Conservation (phyloP, 2,113 vertebrate genomes). For the Euleptes europaea region DNA sequence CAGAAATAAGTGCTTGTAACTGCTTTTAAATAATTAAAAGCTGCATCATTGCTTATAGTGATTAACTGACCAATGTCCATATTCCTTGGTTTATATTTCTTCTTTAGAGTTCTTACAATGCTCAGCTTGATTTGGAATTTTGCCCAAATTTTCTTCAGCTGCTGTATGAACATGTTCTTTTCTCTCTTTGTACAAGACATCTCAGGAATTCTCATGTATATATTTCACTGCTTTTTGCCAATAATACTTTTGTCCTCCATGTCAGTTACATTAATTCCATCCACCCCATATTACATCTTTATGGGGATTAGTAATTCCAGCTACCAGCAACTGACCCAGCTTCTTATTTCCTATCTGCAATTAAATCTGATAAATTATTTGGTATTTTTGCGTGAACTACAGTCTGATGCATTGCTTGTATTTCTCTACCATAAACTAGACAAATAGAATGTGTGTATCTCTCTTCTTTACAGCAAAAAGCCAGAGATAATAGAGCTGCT, state of each 20-base stretch:
- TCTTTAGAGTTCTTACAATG: conserved; percentile 25
- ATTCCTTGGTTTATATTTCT: conserved; percentile 34
- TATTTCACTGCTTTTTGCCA: background rate
- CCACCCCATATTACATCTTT: background rate
- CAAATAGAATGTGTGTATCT: conserved; percentile 9
- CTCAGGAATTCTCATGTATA: background rate
- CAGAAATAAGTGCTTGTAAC: conserved; percentile 45
- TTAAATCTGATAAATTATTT: conserved; percentile 17
- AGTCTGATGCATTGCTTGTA: background rate
- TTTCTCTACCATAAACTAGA: background rate
- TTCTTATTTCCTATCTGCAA: background rate
- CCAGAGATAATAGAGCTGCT: conserved; percentile 93
- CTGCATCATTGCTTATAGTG: conserved; percentile 40
- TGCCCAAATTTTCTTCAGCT: background rate
- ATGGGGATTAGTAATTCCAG: background rate
- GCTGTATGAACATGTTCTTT: conserved; percentile 7
- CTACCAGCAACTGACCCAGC: background rate
- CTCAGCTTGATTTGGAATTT: background rate
- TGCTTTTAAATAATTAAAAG: conserved; percentile 46
- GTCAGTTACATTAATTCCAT: background rate
- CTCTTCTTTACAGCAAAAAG: conserved; percentile 88
- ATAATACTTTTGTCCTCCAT: background rate
- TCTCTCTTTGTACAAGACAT: conserved; percentile 6
- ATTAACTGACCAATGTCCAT: conserved; percentile 40
- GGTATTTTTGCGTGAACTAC: conserved; percentile 17